Percentiles rank a stretch among this genome's conserved stretches.
These are phyloP conservation scores for Anguilla obscura DNA, from an alignment of 2,797 vertebrate genomes.

Conservation along the genomic window DNA sequence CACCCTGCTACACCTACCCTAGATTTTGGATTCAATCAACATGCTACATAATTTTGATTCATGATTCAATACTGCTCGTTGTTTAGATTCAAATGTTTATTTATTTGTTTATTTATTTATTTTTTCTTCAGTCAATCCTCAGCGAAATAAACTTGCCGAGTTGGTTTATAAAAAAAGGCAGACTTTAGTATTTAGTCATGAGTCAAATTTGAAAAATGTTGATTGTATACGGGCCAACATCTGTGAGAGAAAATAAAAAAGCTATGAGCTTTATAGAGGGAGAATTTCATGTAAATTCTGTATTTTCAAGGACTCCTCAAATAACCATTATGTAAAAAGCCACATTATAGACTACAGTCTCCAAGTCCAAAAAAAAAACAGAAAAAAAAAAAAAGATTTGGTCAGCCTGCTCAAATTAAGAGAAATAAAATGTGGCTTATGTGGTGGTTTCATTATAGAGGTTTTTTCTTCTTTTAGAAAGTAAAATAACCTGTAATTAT, in stretches of 20 bases:
- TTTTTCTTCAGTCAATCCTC: not conserved
- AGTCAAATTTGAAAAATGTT: not conserved
- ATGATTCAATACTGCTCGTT: not conserved
- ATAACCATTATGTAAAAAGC: not conserved
- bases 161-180: not conserved
- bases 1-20: not conserved
- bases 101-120: not conserved
- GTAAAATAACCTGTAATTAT: conserved; percentile 17
- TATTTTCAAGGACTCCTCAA: not conserved
- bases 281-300: not conserved
- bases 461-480: not conserved
- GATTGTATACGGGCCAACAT: not conserved
- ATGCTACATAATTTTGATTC: not conserved
- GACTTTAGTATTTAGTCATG: not conserved
- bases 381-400: not conserved
- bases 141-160: not conserved
- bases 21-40: not conserved
- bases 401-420: conserved; percentile 28
- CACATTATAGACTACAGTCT: not conserved
- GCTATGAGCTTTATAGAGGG: not conserved
- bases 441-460: conserved; percentile 11
- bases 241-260: not conserved
- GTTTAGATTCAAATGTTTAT: conserved; percentile 5
- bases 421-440: conserved; percentile 16
- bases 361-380: conserved; percentile 5